Evolutionary conservation across 2,888 invertebrate species (phyloP), one percentile per base, ranked within the genome.

Genomic region (Diaphora mendica): DNA sequence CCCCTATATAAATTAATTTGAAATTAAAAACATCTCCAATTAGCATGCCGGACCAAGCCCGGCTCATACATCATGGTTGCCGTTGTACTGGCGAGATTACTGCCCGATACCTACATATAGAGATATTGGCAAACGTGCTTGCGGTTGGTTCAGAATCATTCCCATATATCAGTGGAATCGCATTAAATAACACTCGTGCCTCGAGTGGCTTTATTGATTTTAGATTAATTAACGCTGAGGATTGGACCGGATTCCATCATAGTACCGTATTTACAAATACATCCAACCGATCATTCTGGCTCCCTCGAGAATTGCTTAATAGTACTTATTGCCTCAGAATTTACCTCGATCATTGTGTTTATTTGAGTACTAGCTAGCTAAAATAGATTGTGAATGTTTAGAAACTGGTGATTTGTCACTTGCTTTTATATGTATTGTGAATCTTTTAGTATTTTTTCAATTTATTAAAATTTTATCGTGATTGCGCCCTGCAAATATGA

Each of bases 171-270:
- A 75, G 73, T 74, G 70, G 72, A 70, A 77, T 74, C 71, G 73
- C 74, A 77, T 82, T 82, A 74, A 79, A 77, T 76, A 76, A 77
- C 76, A 77, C 77, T 78, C 73, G 76, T 72, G 55, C 72, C 70
- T 79, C 68, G 76, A 79, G 79, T 71, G 77, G 72, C 75, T 76
- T 81, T 84, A 88, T 88, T 86, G 88, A 88, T 88, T 88, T 86
- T 76, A 85, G 84, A 87, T 88, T 87, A 87, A 87, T 87, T 83
- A 84, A 83, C 81, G 78, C 71, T 30, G 65, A 59, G 42, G 69
- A 67, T 77, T 68, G 55, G 75, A 64, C 68, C 74, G 51, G 72
- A 68, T 77, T 74, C 73, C 78, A 77, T 77, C 70, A 68, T 73
- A 59, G 55, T 15, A 30, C 62, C 55, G 68, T 44, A 44, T 42